phyloP scores from a whole-genome alignment of 92 coral and sea anemone species.

The Zoanthus sociatus region DNA sequence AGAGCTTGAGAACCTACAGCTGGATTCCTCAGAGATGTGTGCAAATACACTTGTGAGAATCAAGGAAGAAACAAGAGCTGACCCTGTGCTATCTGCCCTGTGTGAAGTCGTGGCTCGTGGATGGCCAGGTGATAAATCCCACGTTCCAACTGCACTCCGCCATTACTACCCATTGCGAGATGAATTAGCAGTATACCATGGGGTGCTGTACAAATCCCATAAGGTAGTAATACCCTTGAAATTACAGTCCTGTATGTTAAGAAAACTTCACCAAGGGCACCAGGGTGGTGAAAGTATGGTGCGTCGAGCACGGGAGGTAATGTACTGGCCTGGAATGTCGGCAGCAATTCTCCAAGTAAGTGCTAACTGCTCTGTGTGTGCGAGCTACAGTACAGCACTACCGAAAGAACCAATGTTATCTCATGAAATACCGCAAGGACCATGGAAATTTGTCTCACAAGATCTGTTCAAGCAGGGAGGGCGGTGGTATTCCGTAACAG shows the following conservation, averaged over 20 bases:
- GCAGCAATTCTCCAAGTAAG: neutral
- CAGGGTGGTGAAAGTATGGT: slow-evolving; percentile 42
- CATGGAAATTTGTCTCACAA: slow-evolving; percentile 38
- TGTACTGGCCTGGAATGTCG: slow-evolving; percentile 3
- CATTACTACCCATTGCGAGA: slow-evolving; percentile 25
- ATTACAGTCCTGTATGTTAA: neutral
- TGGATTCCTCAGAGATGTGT: slow-evolving; percentile 1
- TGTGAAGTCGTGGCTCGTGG: neutral
- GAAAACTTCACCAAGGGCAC: slow-evolving; percentile 40
- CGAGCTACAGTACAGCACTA: slow-evolving; percentile 20
- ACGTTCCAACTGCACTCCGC: slow-evolving; percentile 21
- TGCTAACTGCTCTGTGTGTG: slow-evolving; percentile 2
- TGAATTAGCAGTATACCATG: slow-evolving; percentile 24
- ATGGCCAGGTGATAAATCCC: slow-evolving; percentile 24
- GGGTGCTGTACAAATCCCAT: slow-evolving; percentile 36
- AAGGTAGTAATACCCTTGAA: slow-evolving; percentile 6
- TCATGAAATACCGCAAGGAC: slow-evolving; percentile 53
- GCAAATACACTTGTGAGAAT: too few relatives aligned
- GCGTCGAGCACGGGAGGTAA: slow-evolving; percentile 28
- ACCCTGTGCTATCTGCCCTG: too few relatives aligned
- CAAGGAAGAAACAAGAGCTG: too few relatives aligned
- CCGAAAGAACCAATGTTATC: slow-evolving; percentile 46
- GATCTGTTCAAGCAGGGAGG: slow-evolving; percentile 51
- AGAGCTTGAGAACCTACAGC: slow-evolving; percentile 37
- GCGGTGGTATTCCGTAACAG: slow-evolving; percentile 23